A percentile compares a stretch with the other conserved stretches of the same genome.
Evolutionary conservation across 2,888 invertebrate genomes (phyloP).

Genomic region (Lottia scabra): DNA sequence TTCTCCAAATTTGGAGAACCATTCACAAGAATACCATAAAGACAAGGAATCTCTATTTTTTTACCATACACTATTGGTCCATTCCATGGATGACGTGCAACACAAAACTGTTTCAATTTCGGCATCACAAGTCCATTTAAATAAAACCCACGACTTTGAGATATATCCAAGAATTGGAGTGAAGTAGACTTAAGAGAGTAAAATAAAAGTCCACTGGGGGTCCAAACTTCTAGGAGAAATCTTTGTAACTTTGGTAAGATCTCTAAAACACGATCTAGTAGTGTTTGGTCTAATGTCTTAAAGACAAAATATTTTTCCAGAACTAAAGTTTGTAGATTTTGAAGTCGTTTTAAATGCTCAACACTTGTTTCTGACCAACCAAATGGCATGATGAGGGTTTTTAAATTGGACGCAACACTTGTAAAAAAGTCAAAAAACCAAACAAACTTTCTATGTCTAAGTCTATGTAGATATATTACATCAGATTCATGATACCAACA

Average conservation of each 20-base stretch:
- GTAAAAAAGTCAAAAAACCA: conserved; percentile 63
- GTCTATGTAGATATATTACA: conserved; percentile 54
- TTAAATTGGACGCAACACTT: conserved; percentile 52
- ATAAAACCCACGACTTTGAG: conserved; percentile 65
- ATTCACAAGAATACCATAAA: conserved; percentile 53
- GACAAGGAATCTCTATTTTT: conserved; percentile 55
- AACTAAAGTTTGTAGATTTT: conserved; percentile 54
- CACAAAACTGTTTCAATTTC: conserved; percentile 50
- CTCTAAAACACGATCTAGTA: conserved; percentile 49
- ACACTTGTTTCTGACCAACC: conserved; percentile 65
- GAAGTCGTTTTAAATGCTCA: conserved; percentile 52
- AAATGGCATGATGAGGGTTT: conserved; percentile 63
- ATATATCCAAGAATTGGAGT: conserved; percentile 63
- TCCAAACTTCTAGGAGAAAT: conserved; percentile 65
- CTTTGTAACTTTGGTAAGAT: conserved; percentile 47
- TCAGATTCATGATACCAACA: conserved; percentile 49
- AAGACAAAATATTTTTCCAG: conserved; percentile 63
- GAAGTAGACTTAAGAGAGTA: conserved; percentile 54
- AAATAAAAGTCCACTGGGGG: conserved; percentile 58
- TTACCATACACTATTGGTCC: conserved; percentile 55
- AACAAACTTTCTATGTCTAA: conserved; percentile 59
- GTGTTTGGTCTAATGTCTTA: conserved; percentile 54
- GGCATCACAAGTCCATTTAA: conserved; percentile 55
- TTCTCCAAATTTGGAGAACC: conserved; percentile 59
- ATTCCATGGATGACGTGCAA: conserved; percentile 62